Conservation (phyloP, 2,113 vertebrate species). For the Caretta caretta region DNA sequence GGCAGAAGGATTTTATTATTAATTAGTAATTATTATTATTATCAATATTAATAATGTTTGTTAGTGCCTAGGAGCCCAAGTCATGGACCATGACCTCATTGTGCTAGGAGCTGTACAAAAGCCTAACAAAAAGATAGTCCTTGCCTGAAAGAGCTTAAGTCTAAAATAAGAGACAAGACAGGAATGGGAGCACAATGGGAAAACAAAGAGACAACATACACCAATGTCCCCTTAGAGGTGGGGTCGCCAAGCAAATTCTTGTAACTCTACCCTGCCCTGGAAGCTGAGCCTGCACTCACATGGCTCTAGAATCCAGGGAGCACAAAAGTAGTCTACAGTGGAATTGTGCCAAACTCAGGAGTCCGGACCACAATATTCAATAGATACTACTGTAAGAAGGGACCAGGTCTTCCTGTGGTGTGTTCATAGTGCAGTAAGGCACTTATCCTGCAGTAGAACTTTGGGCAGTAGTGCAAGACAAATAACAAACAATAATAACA, state of each 20-base stretch:
- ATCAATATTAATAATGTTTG: too few species aligned
- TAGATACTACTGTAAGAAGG: neutral
- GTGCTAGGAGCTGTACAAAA: neutral
- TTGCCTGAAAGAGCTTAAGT: too few species aligned
- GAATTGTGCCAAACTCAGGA: neutral
- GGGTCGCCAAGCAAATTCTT: neutral
- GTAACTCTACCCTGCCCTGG: neutral
- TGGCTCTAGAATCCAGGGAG: neutral
- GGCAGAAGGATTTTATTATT: too few species aligned
- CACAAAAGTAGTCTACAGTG: accelerated
- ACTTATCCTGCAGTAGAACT: neutral
- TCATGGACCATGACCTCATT: neutral
- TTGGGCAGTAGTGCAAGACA: neutral
- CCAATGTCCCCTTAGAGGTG: too few species aligned
- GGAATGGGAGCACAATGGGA: too few species aligned
- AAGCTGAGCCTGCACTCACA: accelerated
- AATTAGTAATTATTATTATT: too few species aligned
- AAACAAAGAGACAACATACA: too few species aligned
- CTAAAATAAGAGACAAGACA: too few species aligned
- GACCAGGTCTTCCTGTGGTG: neutral
- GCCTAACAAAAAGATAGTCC: too few species aligned
- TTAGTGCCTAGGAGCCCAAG: neutral
- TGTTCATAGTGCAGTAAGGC: neutral
- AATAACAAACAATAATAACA: neutral
- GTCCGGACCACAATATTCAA: neutral